phyloP scores from a whole-genome alignment of 2,888 invertebrate genomes.

The Lymantria monacha region DNA sequence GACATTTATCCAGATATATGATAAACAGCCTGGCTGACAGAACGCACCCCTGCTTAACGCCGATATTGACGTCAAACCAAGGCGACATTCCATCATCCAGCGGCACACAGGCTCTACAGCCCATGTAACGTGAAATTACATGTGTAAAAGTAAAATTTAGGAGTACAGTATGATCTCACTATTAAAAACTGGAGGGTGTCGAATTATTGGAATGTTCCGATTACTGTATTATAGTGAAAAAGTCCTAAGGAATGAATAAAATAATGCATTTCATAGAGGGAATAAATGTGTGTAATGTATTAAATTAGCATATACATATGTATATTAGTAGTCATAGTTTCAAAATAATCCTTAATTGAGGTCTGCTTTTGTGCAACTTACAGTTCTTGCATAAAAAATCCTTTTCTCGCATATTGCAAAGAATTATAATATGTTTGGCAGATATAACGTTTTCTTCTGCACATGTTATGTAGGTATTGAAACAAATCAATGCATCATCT shows the following conservation, averaged over 20 bases:
- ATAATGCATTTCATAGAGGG: slow-evolving; percentile 20
- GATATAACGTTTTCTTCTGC: background rate
- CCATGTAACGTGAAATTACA: background rate
- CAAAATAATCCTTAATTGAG: slow-evolving; percentile 20
- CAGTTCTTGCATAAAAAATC: slow-evolving; percentile 5
- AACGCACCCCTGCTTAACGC: too few relatives aligned
- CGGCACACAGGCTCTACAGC: too few relatives aligned
- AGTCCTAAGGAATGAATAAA: slow-evolving; percentile 16
- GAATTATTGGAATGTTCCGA: slow-evolving; percentile 29
- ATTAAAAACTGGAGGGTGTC: slow-evolving; percentile 18
- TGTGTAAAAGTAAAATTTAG: too few relatives aligned
- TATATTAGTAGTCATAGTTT: slow-evolving; percentile 13
- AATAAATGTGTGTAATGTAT: slow-evolving; percentile 11
- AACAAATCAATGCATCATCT: background rate
- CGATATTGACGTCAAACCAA: too few relatives aligned
- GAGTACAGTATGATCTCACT: background rate
- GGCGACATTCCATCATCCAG: too few relatives aligned
- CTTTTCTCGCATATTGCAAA: background rate
- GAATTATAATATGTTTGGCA: background rate
- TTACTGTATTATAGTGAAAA: slow-evolving; percentile 19
- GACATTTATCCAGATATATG: too few relatives aligned
- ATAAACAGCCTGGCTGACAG: too few relatives aligned
- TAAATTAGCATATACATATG: slow-evolving; percentile 1
- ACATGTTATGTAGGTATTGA: background rate
- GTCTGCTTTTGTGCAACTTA: slow-evolving; percentile 4